A percentile compares a stretch with the other conserved stretches of the same genome.
These are phyloP conservation scores for Andricus grossulariae DNA, from an alignment of 1,140 invertebrate genomes.

Conservation along the genomic window DNA sequence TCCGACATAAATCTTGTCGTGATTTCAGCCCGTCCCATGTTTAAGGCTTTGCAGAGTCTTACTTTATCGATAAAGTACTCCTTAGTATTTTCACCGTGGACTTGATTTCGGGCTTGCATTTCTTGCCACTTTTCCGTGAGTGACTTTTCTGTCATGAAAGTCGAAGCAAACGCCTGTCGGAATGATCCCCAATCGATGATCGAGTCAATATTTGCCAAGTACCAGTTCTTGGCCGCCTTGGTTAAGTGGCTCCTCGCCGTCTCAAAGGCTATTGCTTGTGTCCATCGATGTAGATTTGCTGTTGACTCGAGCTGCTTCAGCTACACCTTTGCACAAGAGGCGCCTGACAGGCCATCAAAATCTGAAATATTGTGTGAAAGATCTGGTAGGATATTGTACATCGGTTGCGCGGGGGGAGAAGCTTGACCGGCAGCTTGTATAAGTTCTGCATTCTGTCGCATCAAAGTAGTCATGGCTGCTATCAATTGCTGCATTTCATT, in stretches of 20 bases:
- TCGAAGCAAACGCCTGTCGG: background rate
- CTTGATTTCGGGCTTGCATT: constrained; percentile 33
- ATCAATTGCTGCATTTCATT: background rate
- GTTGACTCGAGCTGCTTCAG: constrained; percentile 31
- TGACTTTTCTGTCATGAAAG: constrained; percentile 29
- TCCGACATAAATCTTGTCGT: constrained; percentile 40
- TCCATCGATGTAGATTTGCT: constrained; percentile 34
- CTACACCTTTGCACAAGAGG: constrained; percentile 31
- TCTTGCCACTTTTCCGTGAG: constrained; percentile 28
- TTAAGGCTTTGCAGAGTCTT: constrained; percentile 41
- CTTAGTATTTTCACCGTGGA: constrained; percentile 20
- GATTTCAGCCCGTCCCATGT: constrained; percentile 42
- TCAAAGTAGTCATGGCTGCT: background rate
- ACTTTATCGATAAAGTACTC: constrained; percentile 49
- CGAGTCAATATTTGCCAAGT: constrained; percentile 13
- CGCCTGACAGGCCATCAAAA: constrained; percentile 29
- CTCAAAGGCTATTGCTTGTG: constrained; percentile 6
- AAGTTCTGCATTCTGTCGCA: background rate
- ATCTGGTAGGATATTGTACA: constrained; percentile 36
- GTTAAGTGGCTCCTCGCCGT: no score
- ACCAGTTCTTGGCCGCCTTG: constrained; percentile 34
- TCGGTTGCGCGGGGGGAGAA: background rate
- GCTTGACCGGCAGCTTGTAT: background rate
- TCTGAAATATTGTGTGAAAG: background rate
- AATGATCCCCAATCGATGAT: background rate